Conservation (phyloP, 2,888 invertebrate species). For the Herminia tarsipennalis region DNA sequence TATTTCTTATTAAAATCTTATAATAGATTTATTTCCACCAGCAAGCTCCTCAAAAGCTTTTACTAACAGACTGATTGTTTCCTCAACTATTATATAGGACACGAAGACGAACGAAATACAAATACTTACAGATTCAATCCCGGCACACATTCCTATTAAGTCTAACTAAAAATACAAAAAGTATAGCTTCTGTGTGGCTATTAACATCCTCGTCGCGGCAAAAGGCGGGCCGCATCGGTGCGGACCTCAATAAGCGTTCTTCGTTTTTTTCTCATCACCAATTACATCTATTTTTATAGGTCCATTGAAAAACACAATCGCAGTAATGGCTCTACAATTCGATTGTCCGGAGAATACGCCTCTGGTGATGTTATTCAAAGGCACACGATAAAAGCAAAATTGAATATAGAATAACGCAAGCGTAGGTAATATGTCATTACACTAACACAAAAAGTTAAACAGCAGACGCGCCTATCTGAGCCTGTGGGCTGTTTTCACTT, state of each 20-base stretch:
- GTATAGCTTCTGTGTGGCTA: slow-evolving; percentile 58
- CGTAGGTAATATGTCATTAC: slow-evolving; percentile 42
- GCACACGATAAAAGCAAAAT: slow-evolving; percentile 52
- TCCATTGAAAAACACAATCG: slow-evolving; percentile 71
- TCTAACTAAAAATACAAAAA: slow-evolving; percentile 41
- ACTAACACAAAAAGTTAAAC: slow-evolving; percentile 38
- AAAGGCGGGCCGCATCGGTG: slow-evolving; percentile 42
- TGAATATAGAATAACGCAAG: slow-evolving; percentile 50
- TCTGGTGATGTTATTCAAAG: slow-evolving; percentile 61
- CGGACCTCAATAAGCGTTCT: slow-evolving; percentile 61
- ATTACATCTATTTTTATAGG: slow-evolving; percentile 74
- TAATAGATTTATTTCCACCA: no score
- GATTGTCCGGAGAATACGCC: slow-evolving; percentile 61
- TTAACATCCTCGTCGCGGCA: slow-evolving; percentile 50
- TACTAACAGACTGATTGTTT: no score
- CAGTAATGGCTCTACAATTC: slow-evolving; percentile 67
- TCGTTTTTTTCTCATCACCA: slow-evolving; percentile 71
- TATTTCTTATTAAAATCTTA: no score
- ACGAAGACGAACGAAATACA: no score
- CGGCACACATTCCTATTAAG: slow-evolving; percentile 32
- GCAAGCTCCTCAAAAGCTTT: no score
- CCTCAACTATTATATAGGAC: no score
- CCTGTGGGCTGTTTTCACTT: slow-evolving; percentile 30
- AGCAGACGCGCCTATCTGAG: slow-evolving; percentile 10
- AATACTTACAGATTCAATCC: slow-evolving; percentile 39